Conservation (phyloP, 1,140 invertebrate species). For the Drosophila yakuba region DNA sequence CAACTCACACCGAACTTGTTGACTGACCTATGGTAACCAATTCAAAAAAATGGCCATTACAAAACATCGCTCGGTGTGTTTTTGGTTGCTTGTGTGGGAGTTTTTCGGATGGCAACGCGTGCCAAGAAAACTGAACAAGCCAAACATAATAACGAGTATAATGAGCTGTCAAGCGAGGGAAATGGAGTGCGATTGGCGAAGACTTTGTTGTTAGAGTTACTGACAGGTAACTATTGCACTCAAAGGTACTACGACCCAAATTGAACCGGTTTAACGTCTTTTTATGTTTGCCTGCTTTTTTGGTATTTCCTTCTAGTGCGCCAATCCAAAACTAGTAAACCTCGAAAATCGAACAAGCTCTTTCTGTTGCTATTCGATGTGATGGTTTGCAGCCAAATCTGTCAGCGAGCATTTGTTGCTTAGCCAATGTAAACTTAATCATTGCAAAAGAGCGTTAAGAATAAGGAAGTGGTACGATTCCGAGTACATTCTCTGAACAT, state of each 20-base stretch:
- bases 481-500: conserved; percentile 62
- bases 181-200: conserved; percentile 25
- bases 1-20: conserved; percentile 2
- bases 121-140: conserved; percentile 80
- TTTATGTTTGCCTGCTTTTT: conserved; percentile 43
- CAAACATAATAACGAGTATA: conserved; percentile 71
- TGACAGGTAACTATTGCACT: conserved; percentile 80
- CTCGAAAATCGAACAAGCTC: conserved; percentile 24
- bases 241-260: conserved; percentile 83
- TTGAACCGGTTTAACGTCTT: conserved; percentile 71
- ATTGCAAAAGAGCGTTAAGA: conserved; percentile 7
- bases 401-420: conserved; percentile 48
- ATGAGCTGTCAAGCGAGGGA: conserved; percentile 59
- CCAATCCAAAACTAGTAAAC: conserved; percentile 16
- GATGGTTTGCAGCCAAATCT: conserved; percentile 28
- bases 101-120: conserved; percentile 58
- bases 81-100: conserved; percentile 26
- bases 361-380: conserved; percentile 37
- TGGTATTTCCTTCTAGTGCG: conserved; percentile 31
- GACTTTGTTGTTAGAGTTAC: conserved; percentile 1
- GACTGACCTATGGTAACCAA: conserved; percentile 76
- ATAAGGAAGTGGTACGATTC: neutral
- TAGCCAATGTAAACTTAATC: conserved; percentile 25
- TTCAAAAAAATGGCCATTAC: conserved; percentile 63
- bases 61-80: conserved; percentile 50